Conservation (phyloP, 2,888 invertebrate species). For the Zygaena filipendulae region DNA sequence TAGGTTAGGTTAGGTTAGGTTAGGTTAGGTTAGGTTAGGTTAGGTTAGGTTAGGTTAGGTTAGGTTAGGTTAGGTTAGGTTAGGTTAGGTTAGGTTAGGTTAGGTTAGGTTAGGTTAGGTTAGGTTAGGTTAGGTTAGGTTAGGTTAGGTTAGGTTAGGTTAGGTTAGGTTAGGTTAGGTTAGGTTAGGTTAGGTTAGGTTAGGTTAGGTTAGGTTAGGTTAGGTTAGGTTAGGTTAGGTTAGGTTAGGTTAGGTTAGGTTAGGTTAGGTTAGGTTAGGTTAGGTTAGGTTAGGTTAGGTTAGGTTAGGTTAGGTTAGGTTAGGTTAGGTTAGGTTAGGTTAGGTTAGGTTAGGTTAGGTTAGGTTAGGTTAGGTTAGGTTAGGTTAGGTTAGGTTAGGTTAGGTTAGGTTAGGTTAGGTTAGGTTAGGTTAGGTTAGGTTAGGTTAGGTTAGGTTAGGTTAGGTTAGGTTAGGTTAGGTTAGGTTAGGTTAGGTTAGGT, state of each 20-base stretch:
- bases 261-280: slow-evolving; percentile 15
- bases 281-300: slow-evolving; percentile 13
- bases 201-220: slow-evolving; percentile 8
- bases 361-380: slow-evolving; percentile 13
- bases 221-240: slow-evolving; percentile 8
- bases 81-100: slow-evolving; percentile 7
- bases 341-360: slow-evolving; percentile 13
- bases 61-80: too few relatives aligned
- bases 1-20: too few relatives aligned
- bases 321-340: slow-evolving; percentile 11
- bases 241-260: slow-evolving; percentile 9
- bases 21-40: too few relatives aligned
- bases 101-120: slow-evolving; percentile 6
- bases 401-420: slow-evolving; percentile 19
- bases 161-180: slow-evolving; percentile 7
- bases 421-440: slow-evolving; percentile 16
- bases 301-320: slow-evolving; percentile 11
- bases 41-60: too few relatives aligned
- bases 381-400: slow-evolving; percentile 15
- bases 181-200: slow-evolving; percentile 8
- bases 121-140: slow-evolving; percentile 8
- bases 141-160: slow-evolving; percentile 8
- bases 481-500: too few relatives aligned
- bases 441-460: slow-evolving; percentile 17
- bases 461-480: slow-evolving; percentile 16